phyloP scores from a whole-genome alignment of 2,797 vertebrate genomes.

The Phataginus tetradactyla region DNA sequence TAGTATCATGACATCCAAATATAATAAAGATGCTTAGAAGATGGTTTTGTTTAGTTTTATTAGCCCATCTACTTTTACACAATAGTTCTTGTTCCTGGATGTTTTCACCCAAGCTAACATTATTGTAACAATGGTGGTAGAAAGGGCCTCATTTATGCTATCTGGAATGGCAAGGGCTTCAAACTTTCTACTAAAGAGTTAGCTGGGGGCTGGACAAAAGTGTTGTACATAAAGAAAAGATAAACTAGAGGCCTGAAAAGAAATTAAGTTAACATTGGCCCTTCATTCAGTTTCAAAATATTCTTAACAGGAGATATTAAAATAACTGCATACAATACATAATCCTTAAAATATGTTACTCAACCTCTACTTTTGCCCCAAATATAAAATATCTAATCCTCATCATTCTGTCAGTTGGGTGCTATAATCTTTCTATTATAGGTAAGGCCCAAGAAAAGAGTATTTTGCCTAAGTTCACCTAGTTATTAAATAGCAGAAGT shows the following conservation, averaged over 20 bases:
- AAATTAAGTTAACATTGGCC: neutral
- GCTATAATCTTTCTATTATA: neutral
- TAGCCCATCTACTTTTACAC: neutral
- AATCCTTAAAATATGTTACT: neutral
- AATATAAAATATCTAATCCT: neutral
- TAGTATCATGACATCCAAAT: neutral
- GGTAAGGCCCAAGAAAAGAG: neutral
- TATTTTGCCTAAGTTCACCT: neutral
- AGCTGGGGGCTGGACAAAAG: neutral
- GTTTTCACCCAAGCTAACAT: neutral
- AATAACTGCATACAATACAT: neutral
- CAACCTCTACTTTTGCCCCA: neutral
- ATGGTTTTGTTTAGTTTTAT: neutral
- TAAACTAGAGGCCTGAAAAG: neutral
- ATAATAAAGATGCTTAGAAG: neutral
- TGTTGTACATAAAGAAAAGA: neutral
- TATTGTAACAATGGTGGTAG: neutral
- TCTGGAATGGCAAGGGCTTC: neutral
- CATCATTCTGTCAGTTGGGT: neutral
- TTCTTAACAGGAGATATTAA: neutral
- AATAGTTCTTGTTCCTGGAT: neutral
- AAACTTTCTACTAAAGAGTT: neutral
- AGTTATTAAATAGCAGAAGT: neutral
- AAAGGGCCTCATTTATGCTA: constrained; percentile 26
- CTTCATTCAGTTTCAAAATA: neutral